Evolutionary conservation across 2,888 invertebrate species (phyloP).

Genomic region (Synergus laeviventris): DNA sequence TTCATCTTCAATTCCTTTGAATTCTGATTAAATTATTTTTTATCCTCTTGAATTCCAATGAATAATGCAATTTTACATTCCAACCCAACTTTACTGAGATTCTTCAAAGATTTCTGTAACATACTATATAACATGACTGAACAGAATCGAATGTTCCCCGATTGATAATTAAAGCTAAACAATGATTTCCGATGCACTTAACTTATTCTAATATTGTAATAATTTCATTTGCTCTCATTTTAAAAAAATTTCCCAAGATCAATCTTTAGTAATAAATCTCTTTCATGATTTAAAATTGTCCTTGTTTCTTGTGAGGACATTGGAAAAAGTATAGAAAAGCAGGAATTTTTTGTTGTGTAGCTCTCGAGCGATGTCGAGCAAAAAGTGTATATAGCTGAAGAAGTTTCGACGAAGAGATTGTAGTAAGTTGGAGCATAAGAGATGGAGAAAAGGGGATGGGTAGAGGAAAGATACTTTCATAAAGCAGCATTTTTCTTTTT

Average conservation of each 20-base stretch:
- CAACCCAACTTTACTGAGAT: background rate
- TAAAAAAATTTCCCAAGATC: background rate
- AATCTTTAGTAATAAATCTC: background rate
- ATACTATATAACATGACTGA: background rate
- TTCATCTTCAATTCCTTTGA: background rate
- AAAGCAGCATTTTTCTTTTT: slow-evolving; percentile 54
- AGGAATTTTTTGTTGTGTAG: background rate
- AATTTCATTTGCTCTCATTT: background rate
- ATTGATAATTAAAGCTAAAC: background rate
- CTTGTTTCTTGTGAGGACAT: background rate
- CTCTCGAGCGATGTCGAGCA: background rate
- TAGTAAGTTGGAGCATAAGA: background rate
- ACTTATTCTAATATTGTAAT: background rate
- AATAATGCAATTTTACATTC: background rate
- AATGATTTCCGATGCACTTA: background rate
- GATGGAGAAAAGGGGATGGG: slow-evolving; percentile 17
- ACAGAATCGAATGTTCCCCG: background rate
- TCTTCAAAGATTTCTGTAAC: no score
- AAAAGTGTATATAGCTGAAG: background rate
- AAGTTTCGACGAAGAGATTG: slow-evolving; percentile 20
- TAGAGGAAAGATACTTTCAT: slow-evolving; percentile 56
- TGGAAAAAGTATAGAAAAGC: background rate
- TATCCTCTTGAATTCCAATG: no score
- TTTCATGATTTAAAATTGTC: background rate
- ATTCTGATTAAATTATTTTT: no score